phyloP scores from a whole-genome alignment of 2,888 invertebrate species.

The Tetragnatha montana region DNA sequence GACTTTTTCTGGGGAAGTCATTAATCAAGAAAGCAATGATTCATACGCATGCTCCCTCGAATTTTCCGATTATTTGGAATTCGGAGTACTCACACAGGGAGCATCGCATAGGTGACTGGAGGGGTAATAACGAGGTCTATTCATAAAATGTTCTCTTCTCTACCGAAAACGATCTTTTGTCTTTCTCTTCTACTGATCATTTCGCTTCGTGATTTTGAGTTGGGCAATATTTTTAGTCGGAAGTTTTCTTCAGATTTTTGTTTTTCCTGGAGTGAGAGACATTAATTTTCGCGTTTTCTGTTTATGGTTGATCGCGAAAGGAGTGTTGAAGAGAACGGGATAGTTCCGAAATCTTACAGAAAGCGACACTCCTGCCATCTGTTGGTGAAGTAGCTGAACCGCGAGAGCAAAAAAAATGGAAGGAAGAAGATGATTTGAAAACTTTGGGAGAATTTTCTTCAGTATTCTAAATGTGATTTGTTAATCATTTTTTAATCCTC shows the following conservation, averaged over 20 bases:
- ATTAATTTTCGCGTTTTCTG: too few species aligned
- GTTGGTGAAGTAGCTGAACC: not conserved
- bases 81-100: not conserved
- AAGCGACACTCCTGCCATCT: not conserved
- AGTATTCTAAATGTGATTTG: too few species aligned
- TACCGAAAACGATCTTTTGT: not conserved
- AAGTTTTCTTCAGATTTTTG: too few species aligned
- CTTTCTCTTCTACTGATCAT: not conserved
- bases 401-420: not conserved
- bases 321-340: too few species aligned
- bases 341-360: too few species aligned
- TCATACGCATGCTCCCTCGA: slow-evolving; percentile 39
- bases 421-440: too few species aligned
- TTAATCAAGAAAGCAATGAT: slow-evolving; percentile 61
- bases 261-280: too few species aligned
- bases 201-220: not conserved
- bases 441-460: too few species aligned
- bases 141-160: not conserved
- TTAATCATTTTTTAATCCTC: too few species aligned
- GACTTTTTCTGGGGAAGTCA: slow-evolving; percentile 50
- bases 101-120: not conserved
- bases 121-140: not conserved
- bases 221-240: too few species aligned
- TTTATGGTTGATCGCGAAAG: too few species aligned
- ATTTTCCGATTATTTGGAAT: slow-evolving; percentile 38